phyloP scores from a whole-genome alignment of 2,113 vertebrate genomes.

The Dendrocopos noguchii region DNA sequence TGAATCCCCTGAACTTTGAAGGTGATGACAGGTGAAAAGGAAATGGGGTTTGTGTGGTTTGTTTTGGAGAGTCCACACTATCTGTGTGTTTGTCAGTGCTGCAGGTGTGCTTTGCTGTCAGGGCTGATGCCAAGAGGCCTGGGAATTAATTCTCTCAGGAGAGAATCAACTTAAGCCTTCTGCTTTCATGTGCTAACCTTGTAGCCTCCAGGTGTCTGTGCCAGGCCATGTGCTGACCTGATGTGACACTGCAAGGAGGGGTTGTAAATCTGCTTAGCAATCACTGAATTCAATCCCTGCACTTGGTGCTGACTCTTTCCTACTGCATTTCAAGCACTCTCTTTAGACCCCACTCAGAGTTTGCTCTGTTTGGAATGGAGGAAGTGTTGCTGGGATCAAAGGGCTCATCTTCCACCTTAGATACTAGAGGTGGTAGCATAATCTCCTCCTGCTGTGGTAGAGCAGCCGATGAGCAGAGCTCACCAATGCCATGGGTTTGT shows the following conservation, averaged over 20 bases:
- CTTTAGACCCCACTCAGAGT: background rate
- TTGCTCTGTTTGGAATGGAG: background rate
- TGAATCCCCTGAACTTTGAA: background rate
- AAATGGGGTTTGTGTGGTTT: background rate
- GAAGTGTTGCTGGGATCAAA: background rate
- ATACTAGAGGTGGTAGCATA: background rate
- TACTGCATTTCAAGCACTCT: background rate
- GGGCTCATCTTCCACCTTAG: background rate
- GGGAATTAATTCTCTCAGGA: constrained; percentile 30
- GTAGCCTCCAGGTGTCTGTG: background rate
- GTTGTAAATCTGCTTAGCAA: background rate
- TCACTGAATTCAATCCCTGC: background rate
- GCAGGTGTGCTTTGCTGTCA: background rate
- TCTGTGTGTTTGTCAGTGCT: background rate
- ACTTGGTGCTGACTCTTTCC: background rate
- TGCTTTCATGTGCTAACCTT: background rate
- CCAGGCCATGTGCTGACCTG: background rate
- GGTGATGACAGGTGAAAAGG: background rate
- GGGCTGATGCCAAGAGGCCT: background rate
- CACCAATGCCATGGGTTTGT: background rate
- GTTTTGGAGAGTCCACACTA: background rate
- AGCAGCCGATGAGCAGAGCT: background rate
- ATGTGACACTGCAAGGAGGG: background rate
- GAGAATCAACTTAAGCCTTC: constrained; percentile 5
- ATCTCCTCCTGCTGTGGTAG: background rate